Evolutionary conservation across 2,113 vertebrate species (phyloP), one percentile per base, ranked within the genome.

Genomic region (Cochlearius cochlearius): DNA sequence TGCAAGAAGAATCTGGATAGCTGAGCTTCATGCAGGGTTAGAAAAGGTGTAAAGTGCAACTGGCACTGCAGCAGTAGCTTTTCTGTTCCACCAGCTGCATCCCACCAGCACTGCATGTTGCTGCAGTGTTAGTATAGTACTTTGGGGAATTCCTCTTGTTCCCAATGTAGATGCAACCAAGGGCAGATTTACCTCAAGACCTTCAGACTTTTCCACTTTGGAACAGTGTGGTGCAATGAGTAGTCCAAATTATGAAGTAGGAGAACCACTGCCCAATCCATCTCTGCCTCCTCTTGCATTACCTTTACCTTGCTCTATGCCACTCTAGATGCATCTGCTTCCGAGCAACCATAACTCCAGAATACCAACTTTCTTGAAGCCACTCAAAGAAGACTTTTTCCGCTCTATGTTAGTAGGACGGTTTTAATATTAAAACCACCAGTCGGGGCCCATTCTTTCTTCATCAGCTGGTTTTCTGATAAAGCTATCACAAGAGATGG

Each of bases 61-160:
- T 68, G 45, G 15, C 30, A 26, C 7, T 0, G 0, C 32, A 50
- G 30, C 4, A 1, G 36, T 45, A 89, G 53, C 13, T 38, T 17
- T 91, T 75, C 71, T 79, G 10, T 58, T 75, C 26, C 36, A 62
- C 32, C 49, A 79, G 26, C 34, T 58, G 52, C 30, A 30, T 59
- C 13, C 12, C 8, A 4, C 15, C 34, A 67, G 64, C 56, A 47
- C 12, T 32, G 36, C 23, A 72, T 4, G 1, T 8, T 67, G 38
- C 50, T 83, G 27, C 49, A 52, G 34, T 13, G 17, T 50, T 71
- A 63, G 5, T 32, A 38, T 38, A 79, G 55, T 0, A 0, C 23
- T 79, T 68, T 12, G 34, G 15, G 53, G 45, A 58, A 41, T 55
- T 63, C 19, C 41, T 82, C 25, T 1, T 43, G 9, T 22, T 72